Evolutionary conservation across 1,140 invertebrate genomes (phyloP).

Genomic region (Nasonia longicornis): DNA sequence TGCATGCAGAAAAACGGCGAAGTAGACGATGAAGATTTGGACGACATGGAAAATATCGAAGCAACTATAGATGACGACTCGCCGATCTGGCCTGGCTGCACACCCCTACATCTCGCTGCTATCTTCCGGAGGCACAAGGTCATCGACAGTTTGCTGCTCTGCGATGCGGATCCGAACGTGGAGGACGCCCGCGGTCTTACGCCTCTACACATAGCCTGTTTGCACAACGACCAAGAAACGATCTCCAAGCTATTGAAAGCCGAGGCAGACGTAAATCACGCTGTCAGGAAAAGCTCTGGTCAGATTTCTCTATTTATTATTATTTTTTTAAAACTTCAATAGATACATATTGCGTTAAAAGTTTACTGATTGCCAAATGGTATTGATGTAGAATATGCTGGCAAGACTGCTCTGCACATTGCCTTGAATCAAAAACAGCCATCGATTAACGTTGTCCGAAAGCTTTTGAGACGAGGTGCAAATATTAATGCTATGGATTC

Average conservation of each 20-base stretch:
- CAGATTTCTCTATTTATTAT: not conserved
- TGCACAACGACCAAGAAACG: not conserved
- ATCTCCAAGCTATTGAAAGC: not conserved
- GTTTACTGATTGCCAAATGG: not conserved
- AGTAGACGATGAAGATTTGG: no score
- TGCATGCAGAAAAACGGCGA: not conserved
- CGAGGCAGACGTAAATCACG: slow-evolving; percentile 1
- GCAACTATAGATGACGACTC: no score
- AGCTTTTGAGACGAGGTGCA: not conserved
- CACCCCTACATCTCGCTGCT: no score
- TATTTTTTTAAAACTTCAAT: no score
- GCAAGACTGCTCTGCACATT: slow-evolving; percentile 6
- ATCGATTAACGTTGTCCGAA: not conserved
- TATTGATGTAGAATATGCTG: not conserved
- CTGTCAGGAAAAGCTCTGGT: not conserved
- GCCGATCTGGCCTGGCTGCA: no score
- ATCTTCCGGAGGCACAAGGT: not conserved
- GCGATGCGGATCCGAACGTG: not conserved
- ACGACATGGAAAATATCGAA: no score
- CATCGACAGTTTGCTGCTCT: not conserved
- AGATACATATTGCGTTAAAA: not conserved
- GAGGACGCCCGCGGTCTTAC: not conserved
- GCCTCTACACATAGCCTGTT: not conserved
- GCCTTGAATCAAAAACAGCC: not conserved
- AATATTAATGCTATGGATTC: slow-evolving; percentile 8